Percentiles rank a stretch among this genome's conserved stretches.
phyloP scores from a whole-genome alignment of 1,140 invertebrate species.

The Macrosteles quadrilineatus region DNA sequence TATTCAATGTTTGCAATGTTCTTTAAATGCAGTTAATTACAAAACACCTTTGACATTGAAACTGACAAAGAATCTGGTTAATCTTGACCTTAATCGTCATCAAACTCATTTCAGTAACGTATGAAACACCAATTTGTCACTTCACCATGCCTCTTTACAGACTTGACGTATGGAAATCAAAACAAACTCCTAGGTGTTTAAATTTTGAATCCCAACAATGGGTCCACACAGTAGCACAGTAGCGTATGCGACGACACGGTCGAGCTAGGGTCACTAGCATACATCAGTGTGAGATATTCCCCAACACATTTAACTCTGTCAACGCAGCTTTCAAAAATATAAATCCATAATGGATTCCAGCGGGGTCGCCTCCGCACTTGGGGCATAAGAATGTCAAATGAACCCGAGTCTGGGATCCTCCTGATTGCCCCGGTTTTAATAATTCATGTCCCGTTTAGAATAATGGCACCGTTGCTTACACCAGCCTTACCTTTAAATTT shows the following conservation, averaged over 20 bases:
- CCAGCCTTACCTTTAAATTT: constrained; percentile 2
- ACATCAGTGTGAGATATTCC: background rate
- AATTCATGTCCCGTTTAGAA: constrained; percentile 16
- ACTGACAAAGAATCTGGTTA: no score
- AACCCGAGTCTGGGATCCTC: background rate
- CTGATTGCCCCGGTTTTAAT: constrained; percentile 6
- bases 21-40: no score
- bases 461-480: constrained; percentile 7
- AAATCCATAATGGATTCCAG: background rate
- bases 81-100: no score
- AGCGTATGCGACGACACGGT: background rate
- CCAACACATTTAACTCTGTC: background rate
- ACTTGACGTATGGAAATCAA: no score
- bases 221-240: background rate
- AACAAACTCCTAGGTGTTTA: no score
- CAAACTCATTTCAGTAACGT: no score
- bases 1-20: no score
- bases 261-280: background rate
- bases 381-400: background rate
- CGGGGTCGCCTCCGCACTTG: background rate
- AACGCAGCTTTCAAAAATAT: constrained; percentile 6
- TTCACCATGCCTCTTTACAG: no score
- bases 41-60: no score
- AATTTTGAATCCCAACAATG: no score
- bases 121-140: no score